Conservation (phyloP, 2,113 vertebrate genomes). For the Suncus etruscus region DNA sequence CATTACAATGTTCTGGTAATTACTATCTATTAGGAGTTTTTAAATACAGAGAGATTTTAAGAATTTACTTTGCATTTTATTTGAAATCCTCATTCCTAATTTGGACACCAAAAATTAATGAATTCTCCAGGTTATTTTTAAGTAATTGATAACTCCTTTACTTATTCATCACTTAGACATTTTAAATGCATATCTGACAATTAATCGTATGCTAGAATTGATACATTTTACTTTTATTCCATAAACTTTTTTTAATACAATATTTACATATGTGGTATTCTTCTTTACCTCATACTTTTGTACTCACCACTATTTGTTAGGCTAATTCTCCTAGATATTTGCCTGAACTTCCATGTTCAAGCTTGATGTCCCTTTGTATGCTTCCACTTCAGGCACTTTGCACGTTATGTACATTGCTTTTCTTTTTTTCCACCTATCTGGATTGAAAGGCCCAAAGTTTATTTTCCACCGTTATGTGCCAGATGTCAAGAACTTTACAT, state of each 20-base stretch:
- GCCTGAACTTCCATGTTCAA: not conserved
- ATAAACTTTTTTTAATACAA: not conserved
- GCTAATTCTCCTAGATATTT: not conserved
- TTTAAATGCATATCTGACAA: not conserved
- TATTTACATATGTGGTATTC: not conserved
- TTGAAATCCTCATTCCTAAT: not conserved
- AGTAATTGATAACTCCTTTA: not conserved
- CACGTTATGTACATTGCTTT: not conserved
- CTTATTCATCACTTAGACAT: not conserved
- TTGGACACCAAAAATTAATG: not conserved
- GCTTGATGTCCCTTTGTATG: not conserved
- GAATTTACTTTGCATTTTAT: not conserved
- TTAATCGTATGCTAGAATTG: not conserved
- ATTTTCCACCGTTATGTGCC: not conserved
- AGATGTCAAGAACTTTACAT: not conserved
- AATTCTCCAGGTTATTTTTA: not conserved
- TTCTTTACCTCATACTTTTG: not conserved
- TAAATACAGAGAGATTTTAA: not conserved
- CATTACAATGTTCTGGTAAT: not conserved
- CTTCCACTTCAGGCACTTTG: not conserved
- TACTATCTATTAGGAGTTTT: not conserved
- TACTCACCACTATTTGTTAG: not conserved
- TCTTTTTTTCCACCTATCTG: not conserved
- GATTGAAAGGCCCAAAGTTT: not conserved
- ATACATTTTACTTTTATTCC: not conserved